Conservation (phyloP, 2,888 invertebrate species). For the Brenthis hecate region DNA sequence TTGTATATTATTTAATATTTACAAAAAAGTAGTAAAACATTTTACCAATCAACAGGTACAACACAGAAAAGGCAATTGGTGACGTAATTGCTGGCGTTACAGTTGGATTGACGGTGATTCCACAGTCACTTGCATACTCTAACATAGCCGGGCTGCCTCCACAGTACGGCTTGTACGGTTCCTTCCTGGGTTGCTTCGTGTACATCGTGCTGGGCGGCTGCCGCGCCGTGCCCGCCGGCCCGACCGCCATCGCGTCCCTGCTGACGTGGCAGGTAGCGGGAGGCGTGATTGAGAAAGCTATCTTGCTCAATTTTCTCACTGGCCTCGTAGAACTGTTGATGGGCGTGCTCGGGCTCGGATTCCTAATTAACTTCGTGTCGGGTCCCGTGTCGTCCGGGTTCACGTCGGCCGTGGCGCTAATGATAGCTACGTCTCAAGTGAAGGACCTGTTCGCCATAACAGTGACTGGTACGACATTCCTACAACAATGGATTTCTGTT, state of each 20-base stretch:
- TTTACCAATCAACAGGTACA: conserved; percentile 76
- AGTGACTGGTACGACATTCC: conserved; percentile 88
- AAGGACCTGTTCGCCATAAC: conserved; percentile 90
- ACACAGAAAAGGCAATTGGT: conserved; percentile 87
- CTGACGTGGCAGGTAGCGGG: conserved; percentile 90
- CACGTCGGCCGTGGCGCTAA: conserved; percentile 94
- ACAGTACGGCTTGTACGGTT: conserved; percentile 95
- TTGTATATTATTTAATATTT: background rate
- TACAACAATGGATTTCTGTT: conserved; percentile 89
- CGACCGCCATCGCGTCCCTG: conserved; percentile 94
- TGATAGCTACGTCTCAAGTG: conserved; percentile 94
- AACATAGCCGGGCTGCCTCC: conserved; percentile 90
- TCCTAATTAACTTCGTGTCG: conserved; percentile 94
- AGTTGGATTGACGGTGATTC: conserved; percentile 96
- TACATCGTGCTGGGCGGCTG: conserved; percentile 96
- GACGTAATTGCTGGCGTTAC: conserved; percentile 96
- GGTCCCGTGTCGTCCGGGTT: conserved; percentile 95
- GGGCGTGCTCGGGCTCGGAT: conserved; percentile 92
- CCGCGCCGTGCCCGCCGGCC: conserved; percentile 95
- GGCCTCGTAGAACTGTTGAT: conserved; percentile 90
- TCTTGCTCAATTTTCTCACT: conserved; percentile 88
- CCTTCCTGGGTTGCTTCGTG: conserved; percentile 95
- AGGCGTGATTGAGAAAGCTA: conserved; percentile 86
- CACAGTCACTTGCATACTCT: conserved; percentile 92
- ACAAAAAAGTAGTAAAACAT: background rate